Evolutionary conservation across 2,888 invertebrate genomes (phyloP), one percentile per base, ranked within the genome.

Genomic region (Aquatica leii): DNA sequence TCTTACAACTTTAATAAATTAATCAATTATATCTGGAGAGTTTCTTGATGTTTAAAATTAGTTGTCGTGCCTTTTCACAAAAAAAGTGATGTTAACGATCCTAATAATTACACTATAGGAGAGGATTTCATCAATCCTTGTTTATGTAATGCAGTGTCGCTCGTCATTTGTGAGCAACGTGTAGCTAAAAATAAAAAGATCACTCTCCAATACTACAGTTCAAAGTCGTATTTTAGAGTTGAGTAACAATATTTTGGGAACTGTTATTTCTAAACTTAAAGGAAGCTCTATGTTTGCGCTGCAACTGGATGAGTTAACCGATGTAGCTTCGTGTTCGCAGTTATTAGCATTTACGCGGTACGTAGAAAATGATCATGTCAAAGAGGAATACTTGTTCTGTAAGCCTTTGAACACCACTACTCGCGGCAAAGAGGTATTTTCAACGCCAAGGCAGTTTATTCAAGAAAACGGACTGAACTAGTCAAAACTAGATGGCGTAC

Each of bases 191-290:
- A n/a, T n/a, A n/a, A n/a, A n/a, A n/a, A n/a, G n/a, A n/a, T n/a
- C n/a, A n/a, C n/a, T n/a, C n/a, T n/a, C n/a, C n/a, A n/a, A 41
- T 41, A 41, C 41, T 14, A 41, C 41, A 41, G 14, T 41, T 41
- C 14, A 41, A 41, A 41, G 41, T 41, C 41, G 14, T 12, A 41
- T 9, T 41, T n/a, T n/a, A n/a, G n/a, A n/a, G n/a, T n/a, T n/a
- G n/a, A n/a, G n/a, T n/a, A n/a, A n/a, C n/a, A n/a, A 31, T 31
- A 41, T 48, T 48, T 48, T 18, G 48, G 48, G 20, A 48, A 48
- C 20, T 20, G 48, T 48, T 48, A 48, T 48, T 41, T 12, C n/a
- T n/a, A n/a, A n/a, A n/a, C n/a, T n/a, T 41, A 6, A 41, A 41
- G 41, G 15, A 41, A 20, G 48, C 18, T 18, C 48, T 48, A n/a